Evolutionary conservation across 64 coral and sea anemone genomes (phyloP).

Genomic region (Astreopora myriophthalma): DNA sequence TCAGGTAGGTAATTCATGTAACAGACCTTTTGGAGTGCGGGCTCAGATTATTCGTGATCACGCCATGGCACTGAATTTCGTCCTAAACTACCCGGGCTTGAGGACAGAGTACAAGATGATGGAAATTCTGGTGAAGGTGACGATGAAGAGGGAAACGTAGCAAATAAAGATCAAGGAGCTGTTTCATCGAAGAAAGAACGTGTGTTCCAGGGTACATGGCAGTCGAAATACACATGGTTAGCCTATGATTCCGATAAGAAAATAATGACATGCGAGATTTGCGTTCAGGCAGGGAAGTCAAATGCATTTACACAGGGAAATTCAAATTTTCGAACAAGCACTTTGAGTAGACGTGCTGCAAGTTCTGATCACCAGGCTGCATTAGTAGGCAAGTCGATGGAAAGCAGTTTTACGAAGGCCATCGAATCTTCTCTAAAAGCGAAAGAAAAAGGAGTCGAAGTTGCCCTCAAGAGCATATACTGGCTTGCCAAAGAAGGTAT

Average conservation of each 20-base stretch:
- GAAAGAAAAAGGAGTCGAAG: no score
- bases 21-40: neutral
- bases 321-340: slow-evolving; percentile 53
- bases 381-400: neutral
- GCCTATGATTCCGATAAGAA: neutral
- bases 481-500: no score
- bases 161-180: neutral
- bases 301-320: slow-evolving; percentile 41
- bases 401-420: no score
- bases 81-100: neutral
- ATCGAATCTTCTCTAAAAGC: no score
- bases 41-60: neutral
- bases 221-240: slow-evolving; percentile 32
- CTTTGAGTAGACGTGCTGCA: slow-evolving; percentile 23
- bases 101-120: neutral
- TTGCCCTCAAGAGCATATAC: no score
- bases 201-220: slow-evolving; percentile 26
- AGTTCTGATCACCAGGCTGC: slow-evolving; percentile 48
- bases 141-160: neutral
- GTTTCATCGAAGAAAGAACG: neutral
- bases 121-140: neutral
- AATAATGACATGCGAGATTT: slow-evolving; percentile 16
- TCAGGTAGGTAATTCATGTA: neutral
- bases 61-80: neutral
- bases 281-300: slow-evolving; percentile 2